phyloP scores from a whole-genome alignment of 2,113 vertebrate species.

The Speoplatyrhinus poulsoni region DNA sequence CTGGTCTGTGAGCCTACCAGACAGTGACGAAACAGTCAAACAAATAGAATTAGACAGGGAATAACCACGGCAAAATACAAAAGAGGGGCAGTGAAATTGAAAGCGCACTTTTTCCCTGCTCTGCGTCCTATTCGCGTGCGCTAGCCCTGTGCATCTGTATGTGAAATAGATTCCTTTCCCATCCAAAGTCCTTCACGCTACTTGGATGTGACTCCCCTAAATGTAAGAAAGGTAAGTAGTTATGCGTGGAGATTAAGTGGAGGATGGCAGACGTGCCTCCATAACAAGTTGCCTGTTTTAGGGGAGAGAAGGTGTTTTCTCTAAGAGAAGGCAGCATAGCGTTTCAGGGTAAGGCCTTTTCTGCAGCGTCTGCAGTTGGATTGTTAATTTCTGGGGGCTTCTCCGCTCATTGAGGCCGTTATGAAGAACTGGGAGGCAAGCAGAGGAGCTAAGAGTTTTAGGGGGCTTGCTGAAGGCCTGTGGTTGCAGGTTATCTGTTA shows the following conservation, averaged over 20 bases:
- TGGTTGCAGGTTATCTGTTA: slow-evolving; percentile 75
- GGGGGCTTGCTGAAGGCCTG: slow-evolving; percentile 57
- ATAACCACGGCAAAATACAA: slow-evolving; percentile 35
- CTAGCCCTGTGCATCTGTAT: slow-evolving; percentile 62
- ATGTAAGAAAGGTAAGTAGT: slow-evolving; percentile 58
- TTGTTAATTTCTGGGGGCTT: slow-evolving; percentile 69
- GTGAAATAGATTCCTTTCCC: slow-evolving; percentile 71
- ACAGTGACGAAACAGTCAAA: slow-evolving; percentile 40
- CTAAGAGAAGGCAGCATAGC: slow-evolving; percentile 50
- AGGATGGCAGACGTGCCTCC: slow-evolving; percentile 40
- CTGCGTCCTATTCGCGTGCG: slow-evolving; percentile 43
- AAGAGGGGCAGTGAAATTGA: slow-evolving; percentile 54
- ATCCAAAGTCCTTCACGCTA: slow-evolving; percentile 71
- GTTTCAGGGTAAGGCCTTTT: slow-evolving; percentile 61
- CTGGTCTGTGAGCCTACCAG: slow-evolving; percentile 13
- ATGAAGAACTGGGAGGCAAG: slow-evolving; percentile 59
- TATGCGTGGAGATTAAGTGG: slow-evolving; percentile 64
- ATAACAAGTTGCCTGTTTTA: slow-evolving; percentile 55
- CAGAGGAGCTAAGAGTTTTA: slow-evolving; percentile 40
- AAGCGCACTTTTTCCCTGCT: slow-evolving; percentile 52
- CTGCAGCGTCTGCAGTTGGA: slow-evolving; percentile 70
- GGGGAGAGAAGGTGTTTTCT: slow-evolving; percentile 53
- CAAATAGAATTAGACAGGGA: slow-evolving; percentile 46
- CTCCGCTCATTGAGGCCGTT: slow-evolving; percentile 58
- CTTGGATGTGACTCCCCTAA: slow-evolving; percentile 52